Evolutionary conservation across 2,113 vertebrate genomes (phyloP), one percentile per base, ranked within the genome.

Genomic region (Chloropsis cyanopogon): DNA sequence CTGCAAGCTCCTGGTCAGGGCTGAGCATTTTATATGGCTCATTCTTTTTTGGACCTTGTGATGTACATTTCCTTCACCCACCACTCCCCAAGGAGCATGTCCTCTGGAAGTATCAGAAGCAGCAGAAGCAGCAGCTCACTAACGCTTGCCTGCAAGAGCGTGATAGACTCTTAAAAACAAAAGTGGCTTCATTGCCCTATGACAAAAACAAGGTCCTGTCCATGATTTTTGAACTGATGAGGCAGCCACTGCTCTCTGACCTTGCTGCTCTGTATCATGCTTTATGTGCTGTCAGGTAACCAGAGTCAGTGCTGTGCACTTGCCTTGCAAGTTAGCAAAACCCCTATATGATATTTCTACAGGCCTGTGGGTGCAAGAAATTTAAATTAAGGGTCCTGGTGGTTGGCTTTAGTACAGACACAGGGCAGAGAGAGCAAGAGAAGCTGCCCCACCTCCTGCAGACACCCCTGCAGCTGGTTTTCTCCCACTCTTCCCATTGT

Each of bases 191-290:
- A 8, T 25, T 81, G 46, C 28, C 5, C 13, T 57, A 3, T 14
- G 41, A 41, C 16, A 71, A 49, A 44, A 50, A 25, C 8, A 47
- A 49, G 18, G 39, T 56, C 22, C 29, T 49, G 24, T 11, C 37
- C 3, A 1, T 68, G 75, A 64, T 56, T 76, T 84, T 63, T 90
- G 33, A 88, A 64, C 57, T 17, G 35, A 82, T 52, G 49, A 76
- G 35, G n/a, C 24, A 49, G n/a, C 11, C 11, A 11, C 23, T 6
- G 3, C 57, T 7, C 16, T 70, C 31, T 82, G 44, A 35, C 21
- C 21, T 20, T 53, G 20, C 33, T 87, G 44, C 29, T 76, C 18
- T 13, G 6, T 26, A 9, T 60, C 31, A 59, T 0, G 0, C 21
- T 44, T 60, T 52, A 86, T 39, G 26, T 14, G 42, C 41, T 69